Evolutionary conservation across 2,888 invertebrate species (phyloP), one percentile per base, ranked within the genome.

Genomic region (Leptinotarsa rubiginosa): DNA sequence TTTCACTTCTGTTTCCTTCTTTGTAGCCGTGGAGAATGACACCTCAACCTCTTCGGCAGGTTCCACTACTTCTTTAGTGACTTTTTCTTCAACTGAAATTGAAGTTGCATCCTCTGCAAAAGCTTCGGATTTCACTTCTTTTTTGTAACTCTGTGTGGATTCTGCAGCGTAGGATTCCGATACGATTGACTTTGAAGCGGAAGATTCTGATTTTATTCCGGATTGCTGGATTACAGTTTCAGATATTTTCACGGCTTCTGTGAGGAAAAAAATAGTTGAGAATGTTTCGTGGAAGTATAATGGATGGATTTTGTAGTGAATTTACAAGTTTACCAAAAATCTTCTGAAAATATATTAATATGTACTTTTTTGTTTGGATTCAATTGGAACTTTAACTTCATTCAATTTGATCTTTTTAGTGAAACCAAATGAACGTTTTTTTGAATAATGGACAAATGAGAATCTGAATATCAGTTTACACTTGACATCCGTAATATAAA

Each of bases 221-320:
- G 77, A 77, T 47, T 79, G 77, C 70, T 80, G 81, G 12, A 79
- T 41, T 20, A 75, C 66, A 41, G 75, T 74, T 76, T 80, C 80
- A 25, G 79, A 75, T 59, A 76, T 78, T 71, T 78, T 81, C 59
- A 82, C 71, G 56, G 77, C 77, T 72, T 83, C 83, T 82, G 77
- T 18, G 70, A 80, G 80, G 80, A 20, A 68, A 31, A 31, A 41
- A 41, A 41, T 10, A 41, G 41, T 41, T 41, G 41, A 41, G 41
- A 41, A 41, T 12, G 31, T 31, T 31, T 10, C 1, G 7, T 31
- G 7, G 7, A 31, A 7, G 1, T 31, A 31, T 31, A 7, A 31
- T 31, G 7, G 7, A 31, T 31, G 31, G 7, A 31, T 31, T 31
- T 31, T 31, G 31, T 31, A 7, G 31, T 31, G 31, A 7, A 31